These are phyloP conservation scores for Protonemura montana DNA, from an alignment of 2,888 invertebrate genomes.

Conservation along the genomic window DNA sequence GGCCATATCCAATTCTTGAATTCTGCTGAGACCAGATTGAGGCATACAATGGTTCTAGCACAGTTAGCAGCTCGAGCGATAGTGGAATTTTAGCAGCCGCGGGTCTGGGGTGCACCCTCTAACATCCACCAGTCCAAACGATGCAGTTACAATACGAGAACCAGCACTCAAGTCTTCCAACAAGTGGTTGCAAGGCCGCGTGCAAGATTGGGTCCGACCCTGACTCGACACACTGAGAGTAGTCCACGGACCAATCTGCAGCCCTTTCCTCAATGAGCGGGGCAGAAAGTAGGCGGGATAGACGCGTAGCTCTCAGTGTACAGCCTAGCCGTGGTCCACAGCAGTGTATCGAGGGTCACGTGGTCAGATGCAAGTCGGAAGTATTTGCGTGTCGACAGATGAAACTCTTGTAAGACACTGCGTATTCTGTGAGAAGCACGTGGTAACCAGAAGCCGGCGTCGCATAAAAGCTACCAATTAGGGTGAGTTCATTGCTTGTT, in stretches of 20 bases:
- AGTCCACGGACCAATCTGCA: background rate
- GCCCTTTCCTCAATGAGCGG: background rate
- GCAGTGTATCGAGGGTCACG: background rate
- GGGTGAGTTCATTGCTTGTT: background rate
- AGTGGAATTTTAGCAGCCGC: too few species aligned
- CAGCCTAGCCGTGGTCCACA: background rate
- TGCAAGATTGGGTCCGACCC: background rate
- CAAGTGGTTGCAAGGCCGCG: background rate
- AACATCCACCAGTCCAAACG: background rate
- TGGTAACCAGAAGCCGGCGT: background rate
- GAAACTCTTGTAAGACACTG: background rate
- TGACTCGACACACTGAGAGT: background rate
- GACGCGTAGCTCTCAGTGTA: background rate
- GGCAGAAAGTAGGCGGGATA: background rate
- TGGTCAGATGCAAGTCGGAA: conserved; percentile 4
- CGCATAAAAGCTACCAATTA: background rate
- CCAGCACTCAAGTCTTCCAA: background rate
- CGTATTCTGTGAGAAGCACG: background rate
- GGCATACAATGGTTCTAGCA: background rate
- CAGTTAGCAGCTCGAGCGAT: too few species aligned
- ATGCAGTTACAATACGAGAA: background rate
- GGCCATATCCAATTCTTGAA: background rate
- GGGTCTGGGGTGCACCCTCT: background rate
- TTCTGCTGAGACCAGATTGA: background rate
- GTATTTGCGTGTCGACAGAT: background rate